Evolutionary conservation across 2,113 vertebrate species (phyloP).

Genomic region (Leptosomus discolor): DNA sequence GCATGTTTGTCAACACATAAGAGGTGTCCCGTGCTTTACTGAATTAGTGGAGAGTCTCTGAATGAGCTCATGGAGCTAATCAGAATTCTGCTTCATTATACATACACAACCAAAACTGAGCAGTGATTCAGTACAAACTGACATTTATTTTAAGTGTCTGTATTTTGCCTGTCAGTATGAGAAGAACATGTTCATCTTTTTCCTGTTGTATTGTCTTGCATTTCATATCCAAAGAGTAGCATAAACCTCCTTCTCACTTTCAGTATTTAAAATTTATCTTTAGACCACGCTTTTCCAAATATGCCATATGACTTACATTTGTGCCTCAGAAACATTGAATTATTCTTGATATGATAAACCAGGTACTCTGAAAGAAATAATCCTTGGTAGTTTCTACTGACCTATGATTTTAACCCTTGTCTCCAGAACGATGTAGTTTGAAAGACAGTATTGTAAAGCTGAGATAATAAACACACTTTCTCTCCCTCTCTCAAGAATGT

Average conservation of each 20-base stretch:
- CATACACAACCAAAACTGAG: background rate
- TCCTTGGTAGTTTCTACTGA: background rate
- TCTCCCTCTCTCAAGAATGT: background rate
- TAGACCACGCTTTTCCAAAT: background rate
- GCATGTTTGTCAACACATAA: background rate
- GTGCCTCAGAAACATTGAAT: background rate
- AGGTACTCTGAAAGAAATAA: background rate
- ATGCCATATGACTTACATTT: background rate
- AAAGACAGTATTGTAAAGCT: background rate
- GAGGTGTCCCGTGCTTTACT: background rate
- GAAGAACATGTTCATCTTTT: background rate
- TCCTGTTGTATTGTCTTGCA: background rate
- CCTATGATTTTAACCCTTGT: background rate
- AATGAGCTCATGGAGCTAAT: background rate
- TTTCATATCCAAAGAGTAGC: background rate
- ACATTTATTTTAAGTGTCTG: background rate
- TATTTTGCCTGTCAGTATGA: background rate
- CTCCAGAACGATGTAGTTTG: background rate
- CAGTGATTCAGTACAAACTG: background rate
- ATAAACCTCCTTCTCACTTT: background rate
- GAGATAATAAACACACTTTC: background rate
- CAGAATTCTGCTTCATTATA: background rate
- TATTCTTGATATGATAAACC: background rate
- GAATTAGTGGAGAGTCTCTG: background rate
- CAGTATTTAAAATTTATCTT: background rate